Evolutionary conservation across 2,113 vertebrate species (phyloP), one percentile per base, ranked within the genome.

Genomic region (Brachyhypopomus occidentalis): DNA sequence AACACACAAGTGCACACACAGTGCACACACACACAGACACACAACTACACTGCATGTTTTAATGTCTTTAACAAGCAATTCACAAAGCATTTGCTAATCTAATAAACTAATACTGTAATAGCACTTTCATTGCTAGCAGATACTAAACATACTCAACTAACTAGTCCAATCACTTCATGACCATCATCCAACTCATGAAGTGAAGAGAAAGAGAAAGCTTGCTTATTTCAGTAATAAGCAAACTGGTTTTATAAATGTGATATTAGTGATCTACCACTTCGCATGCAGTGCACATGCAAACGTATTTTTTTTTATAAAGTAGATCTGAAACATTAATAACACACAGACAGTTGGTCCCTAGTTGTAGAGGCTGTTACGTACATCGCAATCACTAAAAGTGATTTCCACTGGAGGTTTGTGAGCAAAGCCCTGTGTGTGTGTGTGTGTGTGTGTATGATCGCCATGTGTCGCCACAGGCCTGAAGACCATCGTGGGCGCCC

Each of bases 401-500:
- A 3, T 70, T 70, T 38, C 2, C 23, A 2, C 6, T 5, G 1
- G n/a, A 41, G n/a, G 5, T 3, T 14, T 12, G 22, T 55, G 27
- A 56, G n/a, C 45, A 22, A 30, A 55, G 2, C 52, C 41, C 20
- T 58, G 0, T 69, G 22, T 48, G 2, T 60, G 11, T 67, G n/a
- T 56, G 58, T 69, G n/a, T 41, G 22, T 62, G 58, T 85, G 71
- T 17, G 58, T 22, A 79, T 34, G 0, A 56, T 84, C 41, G 86
- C 23, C 77, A 48, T 72, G 11, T 79, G n/a, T 77, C 14, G 67
- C 84, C 79, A 80, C 82, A 99, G 98, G 98, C 55, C 82, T 99
- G 90, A 99, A 99, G 92, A 99, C 98, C 75, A 99, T 99, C 11
- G 98, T 99, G 0, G 97, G 96, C 0, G 98, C 98, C 0, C 84